Conservation (phyloP, 2,797 vertebrate species). For the Erethizon dorsatum region DNA sequence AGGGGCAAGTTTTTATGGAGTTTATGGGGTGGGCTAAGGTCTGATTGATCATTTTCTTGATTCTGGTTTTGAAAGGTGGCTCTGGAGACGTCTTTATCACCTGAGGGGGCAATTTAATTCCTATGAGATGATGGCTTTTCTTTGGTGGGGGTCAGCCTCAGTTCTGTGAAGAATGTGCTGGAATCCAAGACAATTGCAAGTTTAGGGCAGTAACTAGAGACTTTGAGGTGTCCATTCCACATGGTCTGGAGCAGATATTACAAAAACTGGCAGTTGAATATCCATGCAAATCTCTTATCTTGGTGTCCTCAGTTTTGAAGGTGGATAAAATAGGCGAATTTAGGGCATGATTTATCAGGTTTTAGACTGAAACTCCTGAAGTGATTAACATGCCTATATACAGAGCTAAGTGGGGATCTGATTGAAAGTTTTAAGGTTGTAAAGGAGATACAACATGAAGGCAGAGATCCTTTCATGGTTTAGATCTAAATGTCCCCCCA, state of each 20-base stretch:
- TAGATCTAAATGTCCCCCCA: not conserved
- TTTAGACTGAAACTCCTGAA: not conserved
- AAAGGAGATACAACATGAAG: not conserved
- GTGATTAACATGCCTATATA: not conserved
- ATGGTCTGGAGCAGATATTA: not conserved
- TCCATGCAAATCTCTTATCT: not conserved
- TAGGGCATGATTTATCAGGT: not conserved
- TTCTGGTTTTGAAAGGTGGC: not conserved
- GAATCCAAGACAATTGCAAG: not conserved
- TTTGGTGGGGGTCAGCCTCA: not conserved
- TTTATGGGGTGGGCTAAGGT: not conserved
- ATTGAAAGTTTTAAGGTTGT: not conserved
- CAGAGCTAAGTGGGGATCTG: not conserved
- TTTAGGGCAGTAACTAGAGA: not conserved
- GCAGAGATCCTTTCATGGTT: not conserved
- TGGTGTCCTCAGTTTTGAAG: not conserved
- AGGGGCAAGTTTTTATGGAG: not conserved
- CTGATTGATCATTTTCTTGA: not conserved
- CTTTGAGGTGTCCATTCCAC: not conserved
- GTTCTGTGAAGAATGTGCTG: not conserved
- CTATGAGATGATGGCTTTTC: not conserved
- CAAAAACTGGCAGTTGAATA: not conserved
- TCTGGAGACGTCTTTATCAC: not conserved
- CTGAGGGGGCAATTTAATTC: not conserved
- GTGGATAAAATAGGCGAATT: not conserved